Evolutionary conservation across 2,888 invertebrate species (phyloP), one percentile per base, ranked within the genome.

Genomic region (Nomada hirtipes): DNA sequence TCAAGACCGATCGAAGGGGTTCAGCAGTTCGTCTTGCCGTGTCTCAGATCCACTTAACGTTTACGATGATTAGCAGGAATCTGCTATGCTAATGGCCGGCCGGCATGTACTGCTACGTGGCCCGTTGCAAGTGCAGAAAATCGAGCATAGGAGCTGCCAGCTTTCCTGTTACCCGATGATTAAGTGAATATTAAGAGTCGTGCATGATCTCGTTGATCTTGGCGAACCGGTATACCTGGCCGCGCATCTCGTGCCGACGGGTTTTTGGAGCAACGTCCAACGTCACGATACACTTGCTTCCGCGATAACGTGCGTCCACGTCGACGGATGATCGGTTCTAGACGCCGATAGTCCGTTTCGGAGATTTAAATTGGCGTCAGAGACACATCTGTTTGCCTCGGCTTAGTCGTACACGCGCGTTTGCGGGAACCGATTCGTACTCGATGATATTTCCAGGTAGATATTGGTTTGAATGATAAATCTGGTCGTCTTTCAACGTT

Each of bases 11-110:
- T 67, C 61, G 47, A 72, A 64, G 15, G 50, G 60, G 44, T 68
- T n/a, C 60, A 68, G 50, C 72, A 59, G 26, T 65, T 73, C 50
- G 55, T 55, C 53, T 70, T 26, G 68, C 64, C 57, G 70, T 64
- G 70, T 64, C n/a, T 69, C 64, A 72, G 70, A 82, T 81, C 73
- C 82, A 75, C 79, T 82, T 72, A 76, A 79, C 79, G 72, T 87
- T 82, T 53, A 75, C 84, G 86, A 86, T 85, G 90, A 90, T 91
- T 90, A 88, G 88, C 86, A 79, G 86, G 83, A 88, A 88, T 89
- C 65, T 70, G 79, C 79, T 77, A 78, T 80, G 77, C 86, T 88
- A 89, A 88, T 84, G 88, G 86, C 85, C 81, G 76, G 65, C 79
- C 69, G 76, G 76, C 79, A n/a, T 70, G 70, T 50, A 44, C 18